Evolutionary conservation across 2,888 invertebrate genomes (phyloP), one percentile per base, ranked within the genome.

Genomic region (Caenorhabditis virilis): DNA sequence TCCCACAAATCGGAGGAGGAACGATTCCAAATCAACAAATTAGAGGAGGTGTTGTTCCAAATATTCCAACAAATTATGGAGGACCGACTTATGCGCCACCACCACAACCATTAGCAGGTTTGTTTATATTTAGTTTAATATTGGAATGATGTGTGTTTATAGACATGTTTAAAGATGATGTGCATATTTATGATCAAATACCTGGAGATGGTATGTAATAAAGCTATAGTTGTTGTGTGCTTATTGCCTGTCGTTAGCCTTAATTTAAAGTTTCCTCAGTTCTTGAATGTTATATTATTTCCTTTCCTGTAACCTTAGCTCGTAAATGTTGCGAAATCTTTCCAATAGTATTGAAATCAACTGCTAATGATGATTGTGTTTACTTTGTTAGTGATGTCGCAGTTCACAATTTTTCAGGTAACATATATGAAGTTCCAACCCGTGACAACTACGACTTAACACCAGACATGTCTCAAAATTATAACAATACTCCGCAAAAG

Each of bases 371-470:
- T n/a, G n/a, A n/a, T n/a, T n/a, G n/a, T n/a, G n/a, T n/a, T n/a
- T n/a, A n/a, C n/a, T n/a, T n/a, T n/a, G n/a, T n/a, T n/a, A n/a
- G n/a, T n/a, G n/a, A n/a, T n/a, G n/a, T n/a, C n/a, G n/a, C n/a
- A n/a, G n/a, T n/a, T n/a, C n/a, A n/a, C n/a, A n/a, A n/a, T n/a
- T 25, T 45, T 57, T 23, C 35, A 59, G 64, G 61, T 18, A 64
- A 69, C 51, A 71, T 69, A 38, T 71, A 71, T 50, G 63, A 70
- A 26, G 68, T 69, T n/a, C 71, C 71, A 11, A 53, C 54, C 13
- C 43, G 55, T 16, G 64, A 61, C 48, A 61, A 74, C 16, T 78
- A 78, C 49, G 76, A 76, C 39, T 62, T 54, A 35, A 69, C 72
- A 33, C 74, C 69, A 7, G 59, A 54, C 20, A 45, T 47, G 7